Conservation (phyloP, 23 tunicate genomes). For the Botrylloides violaceus region DNA sequence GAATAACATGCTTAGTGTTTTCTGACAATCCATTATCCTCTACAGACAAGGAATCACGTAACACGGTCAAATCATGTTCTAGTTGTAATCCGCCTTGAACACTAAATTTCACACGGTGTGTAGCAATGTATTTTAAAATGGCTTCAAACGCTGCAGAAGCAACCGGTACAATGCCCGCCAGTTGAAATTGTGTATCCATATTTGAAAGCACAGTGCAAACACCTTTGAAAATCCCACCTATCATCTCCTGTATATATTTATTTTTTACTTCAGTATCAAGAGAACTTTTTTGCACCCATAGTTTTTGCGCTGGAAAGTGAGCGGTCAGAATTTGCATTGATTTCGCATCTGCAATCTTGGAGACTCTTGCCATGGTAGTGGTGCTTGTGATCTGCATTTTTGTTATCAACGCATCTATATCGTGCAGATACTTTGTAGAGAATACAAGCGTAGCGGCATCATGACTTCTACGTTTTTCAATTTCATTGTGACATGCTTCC, state of each 20-base stretch:
- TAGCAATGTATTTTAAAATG: slow-evolving; percentile 27
- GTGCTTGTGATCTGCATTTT: slow-evolving; percentile 66
- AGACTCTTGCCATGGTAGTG: not conserved
- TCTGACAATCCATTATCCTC: slow-evolving; percentile 24
- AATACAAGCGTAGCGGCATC: slow-evolving; percentile 51
- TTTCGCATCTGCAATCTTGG: not conserved
- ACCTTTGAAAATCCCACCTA: not conserved
- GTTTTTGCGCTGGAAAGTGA: slow-evolving; percentile 49
- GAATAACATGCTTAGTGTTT: slow-evolving; percentile 32
- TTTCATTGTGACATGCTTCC: slow-evolving; percentile 72
- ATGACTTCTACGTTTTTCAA: slow-evolving; percentile 49
- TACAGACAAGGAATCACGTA: slow-evolving; percentile 41
- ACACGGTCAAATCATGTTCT: slow-evolving; percentile 46
- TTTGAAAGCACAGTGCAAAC: slow-evolving; percentile 43
- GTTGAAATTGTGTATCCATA: slow-evolving; percentile 49
- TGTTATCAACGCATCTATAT: slow-evolving; percentile 69
- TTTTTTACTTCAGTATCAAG: slow-evolving; percentile 29
- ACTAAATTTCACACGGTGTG: slow-evolving; percentile 44
- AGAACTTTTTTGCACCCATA: slow-evolving; percentile 67
- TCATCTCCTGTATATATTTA: slow-evolving; percentile 3
- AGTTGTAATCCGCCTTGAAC: slow-evolving; percentile 75
- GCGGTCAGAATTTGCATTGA: not conserved
- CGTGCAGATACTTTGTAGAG: slow-evolving; percentile 54
- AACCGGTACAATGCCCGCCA: slow-evolving; percentile 50
- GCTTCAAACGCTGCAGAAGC: slow-evolving; percentile 54